Base-by-base conservation (phyloP, 2,888 invertebrate species). In the Baronia brevicornis region DNA sequence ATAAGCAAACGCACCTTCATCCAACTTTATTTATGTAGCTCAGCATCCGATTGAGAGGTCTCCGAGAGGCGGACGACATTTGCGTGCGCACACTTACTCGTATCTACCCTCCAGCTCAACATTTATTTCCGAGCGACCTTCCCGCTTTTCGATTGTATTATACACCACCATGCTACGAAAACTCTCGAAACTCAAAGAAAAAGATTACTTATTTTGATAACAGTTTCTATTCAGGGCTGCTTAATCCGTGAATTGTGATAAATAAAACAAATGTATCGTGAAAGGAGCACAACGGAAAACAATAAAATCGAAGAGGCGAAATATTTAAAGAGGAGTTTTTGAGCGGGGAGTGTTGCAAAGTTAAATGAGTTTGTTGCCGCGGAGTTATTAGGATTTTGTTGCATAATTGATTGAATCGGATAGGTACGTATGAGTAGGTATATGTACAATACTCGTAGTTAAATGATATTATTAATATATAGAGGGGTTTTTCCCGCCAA, bases 361-460 rank as follows among this genome's bases (percentile, higher is more conserved):
- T 82, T 82, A 79, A 84, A 84, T 80, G 79, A 78, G 78, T 79
- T 79, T 75, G 69, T 69, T 73, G 69, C 60, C 66, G 67, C 59
- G 58, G 63, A 59, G 63, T 67, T 67, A 68, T 67, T 67, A 59
- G 50, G 60, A 59, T 59, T 70, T 69, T 70, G 70, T 75, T 69
- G 64, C 62, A 62, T 60, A 69, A 60, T 60, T 50, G 6, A 19
- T 3, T 7, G 19, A 3, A 7, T 19, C 8, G n/a, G n/a, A 19
- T 3, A 19, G 3, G 19, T 8, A 6, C 5, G 5, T 5, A 7
- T 6, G 6, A 2, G 19, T 19, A 6, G n/a, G 17, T 11, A 11
- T 3, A 4, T 25, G n/a, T n/a, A n/a, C n/a, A n/a, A n/a, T n/a
- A n/a, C n/a, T n/a, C n/a, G n/a, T n/a, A n/a, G n/a, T n/a, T n/a